Conservation (phyloP, 1,140 invertebrate species). For the Vollenhovia emeryi region DNA sequence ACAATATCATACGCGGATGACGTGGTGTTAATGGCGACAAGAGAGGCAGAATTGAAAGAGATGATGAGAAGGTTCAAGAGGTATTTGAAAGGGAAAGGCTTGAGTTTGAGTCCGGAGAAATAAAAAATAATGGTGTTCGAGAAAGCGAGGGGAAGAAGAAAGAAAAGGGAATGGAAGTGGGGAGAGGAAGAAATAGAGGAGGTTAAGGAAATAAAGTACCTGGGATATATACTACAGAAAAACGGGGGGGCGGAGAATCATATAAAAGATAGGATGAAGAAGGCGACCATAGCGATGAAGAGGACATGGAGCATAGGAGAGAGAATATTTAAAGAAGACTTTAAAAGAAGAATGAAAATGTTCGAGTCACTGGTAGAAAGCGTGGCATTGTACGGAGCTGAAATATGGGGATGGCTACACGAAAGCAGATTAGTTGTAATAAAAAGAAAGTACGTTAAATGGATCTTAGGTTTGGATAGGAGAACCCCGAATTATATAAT, state of each 20-base stretch:
- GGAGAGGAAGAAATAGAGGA: not conserved
- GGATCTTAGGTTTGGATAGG: not conserved
- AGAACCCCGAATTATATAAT: not conserved
- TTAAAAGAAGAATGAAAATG: not conserved
- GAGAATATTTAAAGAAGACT: not conserved
- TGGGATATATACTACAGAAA: not conserved
- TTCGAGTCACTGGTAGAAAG: not conserved
- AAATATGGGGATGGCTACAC: not conserved
- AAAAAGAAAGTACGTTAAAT: not conserved
- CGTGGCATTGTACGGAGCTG: not conserved
- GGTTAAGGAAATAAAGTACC: not conserved
- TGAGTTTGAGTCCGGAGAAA: not conserved
- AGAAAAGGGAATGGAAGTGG: not conserved
- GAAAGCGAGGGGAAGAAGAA: not conserved
- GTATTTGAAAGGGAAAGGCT: not conserved
- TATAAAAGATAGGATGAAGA: not conserved
- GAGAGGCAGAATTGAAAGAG: not conserved
- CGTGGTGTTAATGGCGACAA: not conserved
- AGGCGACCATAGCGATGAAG: not conserved
- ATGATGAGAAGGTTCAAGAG: not conserved
- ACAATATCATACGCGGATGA: not conserved
- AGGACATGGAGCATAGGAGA: not conserved
- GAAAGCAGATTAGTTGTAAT: not conserved
- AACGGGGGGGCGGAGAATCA: not conserved
- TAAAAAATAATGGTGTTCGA: not conserved